These are phyloP conservation scores for Ambastaia sidthimunki DNA, from an alignment of 2,797 vertebrate species.

Conservation along the genomic window DNA sequence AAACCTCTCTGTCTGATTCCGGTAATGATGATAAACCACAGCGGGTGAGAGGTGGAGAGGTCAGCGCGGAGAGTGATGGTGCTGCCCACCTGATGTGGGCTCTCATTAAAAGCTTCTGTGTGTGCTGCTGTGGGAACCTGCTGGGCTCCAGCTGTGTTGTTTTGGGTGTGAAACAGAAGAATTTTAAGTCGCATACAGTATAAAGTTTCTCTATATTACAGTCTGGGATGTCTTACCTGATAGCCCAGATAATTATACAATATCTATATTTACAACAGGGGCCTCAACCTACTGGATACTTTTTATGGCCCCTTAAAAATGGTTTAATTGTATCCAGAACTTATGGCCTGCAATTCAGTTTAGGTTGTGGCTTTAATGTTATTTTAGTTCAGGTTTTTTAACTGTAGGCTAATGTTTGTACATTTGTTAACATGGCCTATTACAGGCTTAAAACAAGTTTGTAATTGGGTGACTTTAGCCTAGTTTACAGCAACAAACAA, in stretches of 20 bases:
- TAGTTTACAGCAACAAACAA: too few species aligned
- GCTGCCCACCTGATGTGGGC: constrained; percentile 13
- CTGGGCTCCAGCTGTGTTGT: not conserved
- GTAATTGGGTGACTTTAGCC: too few species aligned
- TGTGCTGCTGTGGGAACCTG: not conserved
- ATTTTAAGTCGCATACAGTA: not conserved
- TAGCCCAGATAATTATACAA: not conserved
- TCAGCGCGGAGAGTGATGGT: not conserved
- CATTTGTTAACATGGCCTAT: too few species aligned
- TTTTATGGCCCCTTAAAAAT: too few species aligned
- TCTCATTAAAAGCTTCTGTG: not conserved
- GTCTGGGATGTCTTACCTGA: not conserved
- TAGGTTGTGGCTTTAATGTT: too few species aligned
- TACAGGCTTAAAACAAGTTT: too few species aligned
- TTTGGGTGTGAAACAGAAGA: not conserved
- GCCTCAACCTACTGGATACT: too few species aligned
- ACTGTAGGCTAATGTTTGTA: too few species aligned
- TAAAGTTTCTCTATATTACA: not conserved
- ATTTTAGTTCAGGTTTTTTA: too few species aligned
- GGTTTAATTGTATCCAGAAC: too few species aligned
- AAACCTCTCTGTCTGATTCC: constrained; percentile 13
- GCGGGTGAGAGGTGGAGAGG: constrained; percentile 14
- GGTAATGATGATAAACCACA: constrained; percentile 32
- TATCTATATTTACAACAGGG: not conserved
- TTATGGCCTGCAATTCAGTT: too few species aligned